Percentiles rank a stretch among this genome's conserved stretches.
Conservation (phyloP, 53 echinoderm and acorn worm genomes). For the Echinarachnius parma region DNA sequence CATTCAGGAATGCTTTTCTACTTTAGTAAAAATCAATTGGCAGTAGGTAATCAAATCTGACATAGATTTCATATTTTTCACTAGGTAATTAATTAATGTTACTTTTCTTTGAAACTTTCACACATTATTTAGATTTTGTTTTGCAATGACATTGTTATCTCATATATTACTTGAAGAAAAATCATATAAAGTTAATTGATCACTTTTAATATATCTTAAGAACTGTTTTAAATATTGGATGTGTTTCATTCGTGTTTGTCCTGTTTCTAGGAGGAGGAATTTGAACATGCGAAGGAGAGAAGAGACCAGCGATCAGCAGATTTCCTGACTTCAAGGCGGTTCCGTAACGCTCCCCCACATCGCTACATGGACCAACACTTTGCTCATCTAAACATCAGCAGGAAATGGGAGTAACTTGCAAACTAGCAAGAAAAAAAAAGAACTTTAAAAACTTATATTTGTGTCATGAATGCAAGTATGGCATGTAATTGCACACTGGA, state of each 20-base stretch:
- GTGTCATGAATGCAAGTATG: no score
- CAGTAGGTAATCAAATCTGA: no score
- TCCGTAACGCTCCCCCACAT: conserved; percentile 50
- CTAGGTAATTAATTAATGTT: no score
- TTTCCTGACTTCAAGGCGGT: conserved; percentile 6
- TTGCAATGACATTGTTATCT: no score
- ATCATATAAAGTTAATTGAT: not conserved
- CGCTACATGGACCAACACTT: conserved; percentile 60
- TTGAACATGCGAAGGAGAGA: conserved; percentile 52
- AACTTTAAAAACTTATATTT: no score
- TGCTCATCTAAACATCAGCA: conserved; percentile 47
- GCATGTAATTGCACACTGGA: no score
- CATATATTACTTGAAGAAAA: not conserved
- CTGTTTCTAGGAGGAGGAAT: conserved; percentile 58
- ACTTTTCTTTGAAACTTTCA: no score
- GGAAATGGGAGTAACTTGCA: conserved; percentile 55
- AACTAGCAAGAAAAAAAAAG: not conserved
- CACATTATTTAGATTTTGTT: no score
- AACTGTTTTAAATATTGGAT: not conserved
- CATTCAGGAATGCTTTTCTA: no score
- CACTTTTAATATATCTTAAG: not conserved
- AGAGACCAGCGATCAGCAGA: conserved; percentile 33
- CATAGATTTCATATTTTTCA: no score
- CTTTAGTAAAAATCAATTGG: no score
- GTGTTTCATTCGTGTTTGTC: not conserved